phyloP scores from a whole-genome alignment of 2,888 invertebrate species.

The Stenodema calcarata region DNA sequence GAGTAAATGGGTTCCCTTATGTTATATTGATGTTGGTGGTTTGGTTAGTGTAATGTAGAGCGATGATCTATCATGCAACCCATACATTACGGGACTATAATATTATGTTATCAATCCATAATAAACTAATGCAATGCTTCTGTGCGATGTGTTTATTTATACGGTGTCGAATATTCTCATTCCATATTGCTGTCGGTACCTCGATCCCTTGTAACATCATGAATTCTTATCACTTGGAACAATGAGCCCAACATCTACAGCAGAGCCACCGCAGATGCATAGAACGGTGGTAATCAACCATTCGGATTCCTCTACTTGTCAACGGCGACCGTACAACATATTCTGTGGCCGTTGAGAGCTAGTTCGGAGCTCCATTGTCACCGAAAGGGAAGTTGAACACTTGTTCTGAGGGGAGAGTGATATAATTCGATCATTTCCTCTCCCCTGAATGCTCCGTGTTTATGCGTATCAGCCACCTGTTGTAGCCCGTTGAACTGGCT shows the following conservation, averaged over 20 bases:
- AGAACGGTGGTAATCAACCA: not conserved
- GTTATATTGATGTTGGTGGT: too few species aligned
- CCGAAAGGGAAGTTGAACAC: not conserved
- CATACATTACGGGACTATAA: too few species aligned
- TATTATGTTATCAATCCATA: too few species aligned
- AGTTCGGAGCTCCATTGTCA: not conserved
- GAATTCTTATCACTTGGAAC: not conserved
- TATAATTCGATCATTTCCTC: slow-evolving; percentile 35
- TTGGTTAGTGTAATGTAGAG: too few species aligned
- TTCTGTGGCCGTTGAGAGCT: not conserved
- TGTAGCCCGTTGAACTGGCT: not conserved
- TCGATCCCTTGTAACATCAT: too few species aligned
- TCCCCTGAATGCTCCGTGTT: slow-evolving; percentile 19
- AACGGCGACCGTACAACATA: not conserved
- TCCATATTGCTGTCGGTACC: too few species aligned
- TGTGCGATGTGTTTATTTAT: too few species aligned
- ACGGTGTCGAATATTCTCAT: too few species aligned
- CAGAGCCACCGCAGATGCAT: not conserved
- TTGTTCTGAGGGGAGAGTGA: not conserved
- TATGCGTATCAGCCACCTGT: slow-evolving; percentile 22
- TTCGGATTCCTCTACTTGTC: not conserved
- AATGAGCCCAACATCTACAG: not conserved
- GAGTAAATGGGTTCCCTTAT: too few species aligned
- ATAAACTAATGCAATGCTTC: too few species aligned
- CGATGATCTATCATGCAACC: too few species aligned